Percentiles rank a stretch among this genome's conserved stretches.
Conservation (phyloP, 64 coral and sea anemone genomes). For the Acropora yongei region DNA sequence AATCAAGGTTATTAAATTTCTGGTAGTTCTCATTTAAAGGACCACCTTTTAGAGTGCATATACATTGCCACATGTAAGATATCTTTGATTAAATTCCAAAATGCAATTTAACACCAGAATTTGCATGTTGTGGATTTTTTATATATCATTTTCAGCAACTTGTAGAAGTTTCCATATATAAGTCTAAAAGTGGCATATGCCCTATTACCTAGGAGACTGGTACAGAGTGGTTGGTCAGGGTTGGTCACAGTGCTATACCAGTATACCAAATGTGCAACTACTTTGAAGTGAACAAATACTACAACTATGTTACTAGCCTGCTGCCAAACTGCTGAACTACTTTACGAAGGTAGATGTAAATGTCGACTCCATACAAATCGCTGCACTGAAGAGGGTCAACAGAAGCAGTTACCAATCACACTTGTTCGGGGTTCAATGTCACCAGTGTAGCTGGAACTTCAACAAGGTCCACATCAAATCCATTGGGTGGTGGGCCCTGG, state of each 20-base stretch:
- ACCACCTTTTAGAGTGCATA: no score
- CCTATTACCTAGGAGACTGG: neutral
- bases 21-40: no score
- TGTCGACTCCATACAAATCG: slow-evolving; percentile 38
- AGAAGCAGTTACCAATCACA: neutral
- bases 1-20: no score
- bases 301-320: neutral
- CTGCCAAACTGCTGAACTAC: slow-evolving; percentile 8
- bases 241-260: neutral
- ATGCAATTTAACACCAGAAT: no score
- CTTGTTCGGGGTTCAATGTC: slow-evolving; percentile 11
- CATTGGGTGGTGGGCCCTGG: slow-evolving; percentile 31
- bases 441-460: slow-evolving; percentile 38
- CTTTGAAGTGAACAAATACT: neutral
- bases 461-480: slow-evolving; percentile 51
- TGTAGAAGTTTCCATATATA: no score
- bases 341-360: slow-evolving; percentile 31
- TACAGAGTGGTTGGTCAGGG: neutral
- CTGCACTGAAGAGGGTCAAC: slow-evolving; percentile 37
- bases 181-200: no score
- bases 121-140: no score
- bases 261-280: neutral
- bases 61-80: no score
- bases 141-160: no score
- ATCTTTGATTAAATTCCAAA: no score